A percentile compares a stretch with the other conserved stretches of the same genome.
phyloP scores from a whole-genome alignment of 1,140 invertebrate species.

The Camponotus pennsylvanicus region DNA sequence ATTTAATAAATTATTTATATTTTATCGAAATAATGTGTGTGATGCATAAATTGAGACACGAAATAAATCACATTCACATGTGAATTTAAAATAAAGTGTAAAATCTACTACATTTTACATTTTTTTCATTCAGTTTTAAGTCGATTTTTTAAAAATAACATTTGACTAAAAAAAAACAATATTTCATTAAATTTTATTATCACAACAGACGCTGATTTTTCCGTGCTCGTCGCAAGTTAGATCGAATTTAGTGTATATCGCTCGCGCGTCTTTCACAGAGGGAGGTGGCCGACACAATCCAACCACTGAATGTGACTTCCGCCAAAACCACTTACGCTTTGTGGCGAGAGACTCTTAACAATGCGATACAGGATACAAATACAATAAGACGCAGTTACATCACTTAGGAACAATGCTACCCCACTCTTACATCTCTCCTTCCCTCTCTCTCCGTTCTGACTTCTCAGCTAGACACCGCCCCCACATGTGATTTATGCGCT shows the following conservation, averaged over 20 bases:
- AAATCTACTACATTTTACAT: not conserved
- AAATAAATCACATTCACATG: not conserved
- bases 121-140: not conserved
- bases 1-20: not conserved
- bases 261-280: conserved; percentile 77
- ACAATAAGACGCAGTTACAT: conserved; percentile 87
- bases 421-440: conserved; percentile 66
- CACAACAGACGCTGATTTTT: not conserved
- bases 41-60: not conserved
- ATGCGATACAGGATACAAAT: conserved; percentile 87
- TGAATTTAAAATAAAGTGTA: not conserved
- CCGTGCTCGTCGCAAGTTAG: conserved; percentile 62
- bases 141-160: not conserved
- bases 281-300: conserved; percentile 82
- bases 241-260: conserved; percentile 73
- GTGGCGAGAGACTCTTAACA: conserved; percentile 85
- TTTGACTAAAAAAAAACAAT: not conserved
- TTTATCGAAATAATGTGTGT: not conserved
- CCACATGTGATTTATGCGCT: conserved; percentile 85
- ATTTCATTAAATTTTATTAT: not conserved
- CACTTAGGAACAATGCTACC: conserved; percentile 86
- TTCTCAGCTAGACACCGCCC: conserved; percentile 71
- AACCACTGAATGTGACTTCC: conserved; percentile 86
- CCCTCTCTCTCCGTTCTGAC: not conserved
- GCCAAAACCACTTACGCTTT: conserved; percentile 87